Percentiles rank a stretch among this genome's conserved stretches.
Evolutionary conservation across 2,888 invertebrate species (phyloP).

Genomic region (Drosophila prolongata): DNA sequence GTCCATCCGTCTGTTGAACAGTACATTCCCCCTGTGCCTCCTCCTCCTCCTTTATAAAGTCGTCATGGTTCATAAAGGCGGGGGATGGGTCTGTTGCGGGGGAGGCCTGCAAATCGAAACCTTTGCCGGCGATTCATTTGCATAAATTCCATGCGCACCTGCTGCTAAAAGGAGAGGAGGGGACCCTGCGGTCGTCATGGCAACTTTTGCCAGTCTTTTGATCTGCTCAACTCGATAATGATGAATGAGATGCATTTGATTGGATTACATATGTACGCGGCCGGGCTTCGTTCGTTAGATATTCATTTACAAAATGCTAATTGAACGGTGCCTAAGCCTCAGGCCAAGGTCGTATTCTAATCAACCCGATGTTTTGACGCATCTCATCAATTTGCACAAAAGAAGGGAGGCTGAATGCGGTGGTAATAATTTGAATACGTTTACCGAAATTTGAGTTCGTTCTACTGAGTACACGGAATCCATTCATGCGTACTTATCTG

Average conservation of each 20-base stretch:
- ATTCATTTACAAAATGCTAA: conserved; percentile 61
- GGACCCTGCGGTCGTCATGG: conserved; percentile 37
- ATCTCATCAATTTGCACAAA: conserved; percentile 11
- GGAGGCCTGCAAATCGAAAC: conserved; percentile 51
- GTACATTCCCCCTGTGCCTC: not conserved
- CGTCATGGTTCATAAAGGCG: conserved; percentile 28
- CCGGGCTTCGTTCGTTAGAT: conserved; percentile 27
- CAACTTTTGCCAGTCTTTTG: conserved; percentile 57
- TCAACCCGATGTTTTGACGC: conserved; percentile 20
- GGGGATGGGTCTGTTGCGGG: conserved; percentile 6
- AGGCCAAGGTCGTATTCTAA: conserved; percentile 36
- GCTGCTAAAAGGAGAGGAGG: conserved; percentile 10
- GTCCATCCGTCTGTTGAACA: too few species aligned
- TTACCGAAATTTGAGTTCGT: conserved; percentile 14
- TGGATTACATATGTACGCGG: conserved; percentile 56
- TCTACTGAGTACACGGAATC: not conserved
- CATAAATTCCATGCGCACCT: conserved; percentile 61
- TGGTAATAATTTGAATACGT: conserved; percentile 17
- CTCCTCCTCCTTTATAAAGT: not conserved
- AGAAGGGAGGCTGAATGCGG: not conserved
- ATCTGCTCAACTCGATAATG: conserved; percentile 55
- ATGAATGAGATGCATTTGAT: conserved; percentile 58
- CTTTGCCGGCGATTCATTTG: conserved; percentile 52
- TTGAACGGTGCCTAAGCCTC: conserved; percentile 42
- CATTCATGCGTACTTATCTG: not conserved